Conservation (phyloP, 2,888 invertebrate genomes). For the Plutella xylostella region DNA sequence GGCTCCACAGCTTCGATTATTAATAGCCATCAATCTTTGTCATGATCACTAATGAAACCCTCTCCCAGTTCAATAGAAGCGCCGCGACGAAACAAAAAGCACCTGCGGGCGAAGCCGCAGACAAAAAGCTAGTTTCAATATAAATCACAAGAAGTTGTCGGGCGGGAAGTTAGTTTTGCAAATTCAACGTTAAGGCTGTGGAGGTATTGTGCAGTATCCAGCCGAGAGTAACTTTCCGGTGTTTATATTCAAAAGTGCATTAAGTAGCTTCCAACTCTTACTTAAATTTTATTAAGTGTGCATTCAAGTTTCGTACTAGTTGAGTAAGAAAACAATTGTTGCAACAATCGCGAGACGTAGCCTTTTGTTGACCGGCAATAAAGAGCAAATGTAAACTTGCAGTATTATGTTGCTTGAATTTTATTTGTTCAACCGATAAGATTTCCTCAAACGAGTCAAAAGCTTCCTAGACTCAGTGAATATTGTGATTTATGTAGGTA, state of each 20-base stretch:
- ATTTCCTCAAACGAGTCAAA: too few species aligned
- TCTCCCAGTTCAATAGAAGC: too few species aligned
- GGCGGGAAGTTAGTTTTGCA: constrained; percentile 6
- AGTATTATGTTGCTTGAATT: too few species aligned
- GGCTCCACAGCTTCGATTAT: too few species aligned
- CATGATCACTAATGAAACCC: too few species aligned
- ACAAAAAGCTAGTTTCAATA: background rate
- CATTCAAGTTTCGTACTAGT: constrained; percentile 2
- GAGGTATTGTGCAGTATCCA: constrained; percentile 6
- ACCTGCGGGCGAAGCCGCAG: background rate
- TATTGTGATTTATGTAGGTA: too few species aligned
- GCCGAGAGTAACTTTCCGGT: constrained; percentile 23
- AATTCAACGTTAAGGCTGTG: constrained; percentile 3
- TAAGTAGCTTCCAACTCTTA: constrained; percentile 32
- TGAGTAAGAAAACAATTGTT: background rate
- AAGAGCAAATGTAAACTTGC: too few species aligned
- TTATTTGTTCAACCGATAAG: too few species aligned
- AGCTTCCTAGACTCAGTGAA: too few species aligned
- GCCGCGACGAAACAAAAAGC: too few species aligned
- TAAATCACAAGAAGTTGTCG: constrained; percentile 4
- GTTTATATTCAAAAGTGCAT: constrained; percentile 40
- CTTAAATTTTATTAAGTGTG: constrained; percentile 15
- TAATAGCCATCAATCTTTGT: too few species aligned
- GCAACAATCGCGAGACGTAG: constrained; percentile 1
- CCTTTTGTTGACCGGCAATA: too few species aligned